phyloP scores from a whole-genome alignment of 1,140 invertebrate species.

The Ridgeia piscesae region DNA sequence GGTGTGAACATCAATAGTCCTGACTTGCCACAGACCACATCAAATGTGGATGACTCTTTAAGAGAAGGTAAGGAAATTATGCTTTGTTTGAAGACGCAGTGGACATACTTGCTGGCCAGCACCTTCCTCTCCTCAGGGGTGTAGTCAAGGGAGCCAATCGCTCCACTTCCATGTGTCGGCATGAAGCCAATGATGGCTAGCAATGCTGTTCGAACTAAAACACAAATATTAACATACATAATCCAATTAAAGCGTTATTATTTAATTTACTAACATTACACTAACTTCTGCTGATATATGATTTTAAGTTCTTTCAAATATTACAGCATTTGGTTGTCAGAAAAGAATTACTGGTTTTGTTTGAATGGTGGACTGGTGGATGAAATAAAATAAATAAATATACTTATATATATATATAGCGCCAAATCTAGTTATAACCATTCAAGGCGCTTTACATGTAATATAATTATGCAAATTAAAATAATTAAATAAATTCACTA shows the following conservation, averaged over 20 bases:
- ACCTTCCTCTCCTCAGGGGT: constrained; percentile 77
- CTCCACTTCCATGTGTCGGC: constrained; percentile 82
- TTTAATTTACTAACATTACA: background rate
- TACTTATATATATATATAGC: too few relatives aligned
- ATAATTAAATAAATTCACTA: too few relatives aligned
- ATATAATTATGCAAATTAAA: too few relatives aligned
- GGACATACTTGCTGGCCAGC: constrained; percentile 73
- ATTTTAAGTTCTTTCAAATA: background rate
- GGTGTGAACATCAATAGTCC: too few relatives aligned
- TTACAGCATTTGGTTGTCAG: too few relatives aligned
- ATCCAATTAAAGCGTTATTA: background rate
- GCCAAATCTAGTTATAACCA: too few relatives aligned
- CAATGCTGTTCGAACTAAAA: constrained; percentile 82
- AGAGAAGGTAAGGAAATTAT: constrained; percentile 12
- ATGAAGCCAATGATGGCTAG: constrained; percentile 90
- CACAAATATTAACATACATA: constrained; percentile 13
- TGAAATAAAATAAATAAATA: too few relatives aligned
- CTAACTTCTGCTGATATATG: background rate
- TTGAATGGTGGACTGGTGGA: too few relatives aligned
- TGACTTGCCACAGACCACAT: background rate
- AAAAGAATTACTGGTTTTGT: too few relatives aligned
- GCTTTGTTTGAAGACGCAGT: background rate
- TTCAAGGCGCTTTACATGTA: too few relatives aligned
- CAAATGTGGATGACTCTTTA: background rate
- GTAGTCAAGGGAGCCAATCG: constrained; percentile 89